Conservation (phyloP, 2,113 vertebrate genomes). For the Megalops atlanticus region DNA sequence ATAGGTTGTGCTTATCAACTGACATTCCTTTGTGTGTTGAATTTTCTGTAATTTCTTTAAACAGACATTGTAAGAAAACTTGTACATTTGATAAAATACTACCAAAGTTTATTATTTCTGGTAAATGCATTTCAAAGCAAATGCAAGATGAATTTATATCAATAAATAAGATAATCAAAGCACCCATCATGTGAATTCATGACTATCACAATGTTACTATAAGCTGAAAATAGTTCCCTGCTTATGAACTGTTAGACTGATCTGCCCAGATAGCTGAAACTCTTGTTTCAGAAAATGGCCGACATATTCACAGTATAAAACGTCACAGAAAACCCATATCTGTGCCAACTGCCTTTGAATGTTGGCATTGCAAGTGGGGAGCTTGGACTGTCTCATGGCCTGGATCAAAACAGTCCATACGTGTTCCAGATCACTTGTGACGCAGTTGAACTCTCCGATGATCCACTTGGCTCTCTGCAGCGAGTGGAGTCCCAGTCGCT, state of each 20-base stretch:
- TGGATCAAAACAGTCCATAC: conserved; percentile 77
- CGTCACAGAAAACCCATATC: conserved; percentile 94
- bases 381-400: conserved; percentile 61
- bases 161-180: not conserved
- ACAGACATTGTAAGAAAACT: too few relatives aligned
- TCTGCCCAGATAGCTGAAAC: conserved; percentile 77
- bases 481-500: conserved; percentile 73
- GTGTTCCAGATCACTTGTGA: conserved; percentile 73
- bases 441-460: conserved; percentile 73
- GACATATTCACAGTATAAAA: conserved; percentile 81
- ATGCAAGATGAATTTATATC: not conserved
- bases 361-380: conserved; percentile 89
- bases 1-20: not conserved
- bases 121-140: not conserved
- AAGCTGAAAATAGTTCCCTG: conserved; percentile 78
- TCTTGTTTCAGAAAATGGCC: conserved; percentile 78
- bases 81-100: too few relatives aligned
- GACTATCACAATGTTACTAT: conserved; percentile 31
- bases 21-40: not conserved
- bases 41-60: not conserved
- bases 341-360: conserved; percentile 79
- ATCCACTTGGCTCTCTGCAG: conserved; percentile 85
- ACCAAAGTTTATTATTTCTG: not conserved
- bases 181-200: not conserved
- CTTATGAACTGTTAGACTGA: conserved; percentile 76